Base-by-base conservation (phyloP, 2,888 invertebrate species). In the Anodontia alba region DNA sequence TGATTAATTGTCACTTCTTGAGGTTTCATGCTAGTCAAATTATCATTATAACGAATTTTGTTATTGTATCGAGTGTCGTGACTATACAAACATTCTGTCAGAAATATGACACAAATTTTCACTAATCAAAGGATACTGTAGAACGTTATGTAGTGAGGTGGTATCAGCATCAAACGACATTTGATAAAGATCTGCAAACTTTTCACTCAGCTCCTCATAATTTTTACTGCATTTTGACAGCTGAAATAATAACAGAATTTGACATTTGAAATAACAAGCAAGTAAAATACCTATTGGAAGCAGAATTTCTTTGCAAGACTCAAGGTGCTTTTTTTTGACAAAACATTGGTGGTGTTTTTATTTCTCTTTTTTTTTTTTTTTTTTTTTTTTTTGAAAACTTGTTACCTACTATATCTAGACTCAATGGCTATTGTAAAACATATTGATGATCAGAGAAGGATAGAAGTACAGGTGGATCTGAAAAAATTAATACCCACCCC, bases 91-190 rank as follows among this genome's bases (percentile, higher is more conserved):
- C n/a, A n/a, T n/a, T n/a, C n/a, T n/a, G n/a, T n/a, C n/a, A n/a
- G n/a, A n/a, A n/a, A n/a, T n/a, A n/a, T n/a, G 12, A 38, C 38
- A 38, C 5, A 12, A 38, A 38, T 12, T 12, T 8, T 46, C 8
- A 46, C 15, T 46, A 8, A 3, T 20, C 3, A 46, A 87, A 89
- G 87, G 89, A 89, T 89, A 89, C 89, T 83, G 83, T 57, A 81
- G 80, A 12, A 89, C 46, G 70, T 80, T 86, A 43, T 83, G 71
- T 62, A 98, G 94, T 0, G 97, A 97, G 2, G 96, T 96, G 8
- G 97, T 96, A 95, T 98, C 98, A 0, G 97, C 97, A 95, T 98
- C 97, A 93, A 98, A 98, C 1, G 97, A 97, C 0, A 97, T 96
- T 93, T 97, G 97, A 94, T 97, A 97, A 5, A 98, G 95, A 80